phyloP scores from a whole-genome alignment of 2,797 vertebrate species.

The Gymnoscopelus microlampas region DNA sequence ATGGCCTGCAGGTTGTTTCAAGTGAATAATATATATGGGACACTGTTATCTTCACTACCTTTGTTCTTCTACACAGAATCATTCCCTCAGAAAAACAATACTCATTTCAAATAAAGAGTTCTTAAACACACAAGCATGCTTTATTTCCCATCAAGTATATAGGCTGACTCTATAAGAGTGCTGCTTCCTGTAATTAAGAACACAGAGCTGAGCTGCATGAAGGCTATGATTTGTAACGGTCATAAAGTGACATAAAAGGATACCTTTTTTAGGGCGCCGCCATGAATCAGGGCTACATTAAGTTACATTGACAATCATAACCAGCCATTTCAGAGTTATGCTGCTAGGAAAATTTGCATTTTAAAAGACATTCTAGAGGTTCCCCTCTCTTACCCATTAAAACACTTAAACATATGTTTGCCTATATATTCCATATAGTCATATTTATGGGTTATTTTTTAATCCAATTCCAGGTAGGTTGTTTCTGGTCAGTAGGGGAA shows the following conservation, averaged over 20 bases:
- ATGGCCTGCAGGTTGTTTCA: conserved; percentile 23
- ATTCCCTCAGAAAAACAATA: background rate
- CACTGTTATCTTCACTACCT: no score
- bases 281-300: conserved; percentile 51
- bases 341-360: conserved; percentile 36
- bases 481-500: no score
- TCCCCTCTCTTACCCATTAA: conserved; percentile 7
- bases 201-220: conserved; percentile 18
- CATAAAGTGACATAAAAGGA: conserved; percentile 55
- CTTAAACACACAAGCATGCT: background rate
- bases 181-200: conserved; percentile 19
- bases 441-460: background rate
- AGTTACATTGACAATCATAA: conserved; percentile 52
- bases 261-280: conserved; percentile 20
- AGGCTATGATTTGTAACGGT: conserved; percentile 44
- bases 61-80: background rate
- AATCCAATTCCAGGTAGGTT: no score
- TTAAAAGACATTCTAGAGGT: conserved; percentile 46
- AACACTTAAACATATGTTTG: conserved; percentile 23
- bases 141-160: background rate
- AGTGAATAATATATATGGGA: conserved; percentile 29
- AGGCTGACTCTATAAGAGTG: conserved; percentile 2
- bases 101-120: background rate
- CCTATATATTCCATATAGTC: conserved; percentile 17
- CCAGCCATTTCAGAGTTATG: conserved; percentile 35